Conservation (phyloP, 2,113 vertebrate species). For the Rhabdornis inornatus region DNA sequence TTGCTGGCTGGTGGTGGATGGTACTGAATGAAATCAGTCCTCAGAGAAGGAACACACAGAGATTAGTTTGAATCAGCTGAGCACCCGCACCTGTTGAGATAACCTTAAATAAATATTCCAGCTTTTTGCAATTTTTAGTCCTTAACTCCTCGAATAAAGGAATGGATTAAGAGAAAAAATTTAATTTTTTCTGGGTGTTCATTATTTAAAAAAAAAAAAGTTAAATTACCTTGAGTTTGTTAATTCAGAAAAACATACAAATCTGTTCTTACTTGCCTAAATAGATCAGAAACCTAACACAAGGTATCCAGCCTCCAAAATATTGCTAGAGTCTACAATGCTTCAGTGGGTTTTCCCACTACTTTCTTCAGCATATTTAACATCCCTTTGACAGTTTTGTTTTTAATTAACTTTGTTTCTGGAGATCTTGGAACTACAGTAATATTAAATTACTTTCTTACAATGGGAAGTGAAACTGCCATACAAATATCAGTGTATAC, state of each 20-base stretch:
- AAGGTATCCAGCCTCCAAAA: background rate
- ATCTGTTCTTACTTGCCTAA: background rate
- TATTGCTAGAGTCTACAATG: background rate
- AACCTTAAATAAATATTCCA: background rate
- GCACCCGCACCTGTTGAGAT: background rate
- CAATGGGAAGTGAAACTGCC: background rate
- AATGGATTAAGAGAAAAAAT: background rate
- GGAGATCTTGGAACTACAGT: background rate
- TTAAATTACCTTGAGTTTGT: background rate
- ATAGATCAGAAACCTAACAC: background rate
- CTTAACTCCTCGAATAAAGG: background rate
- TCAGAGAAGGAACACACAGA: background rate
- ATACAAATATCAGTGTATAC: background rate
- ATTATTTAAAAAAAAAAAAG: background rate
- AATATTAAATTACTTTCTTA: background rate
- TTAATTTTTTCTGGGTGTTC: background rate
- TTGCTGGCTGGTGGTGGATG: background rate
- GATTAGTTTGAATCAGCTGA: background rate
- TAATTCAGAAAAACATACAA: background rate
- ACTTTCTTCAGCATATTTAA: background rate
- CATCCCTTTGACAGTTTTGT: background rate
- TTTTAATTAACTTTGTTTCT: background rate
- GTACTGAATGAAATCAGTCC: background rate
- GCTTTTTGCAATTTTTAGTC: background rate
- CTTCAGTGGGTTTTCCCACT: background rate